Conservation (phyloP, 2,797 vertebrate genomes). For the Parauchenoglanis ngamensis region DNA sequence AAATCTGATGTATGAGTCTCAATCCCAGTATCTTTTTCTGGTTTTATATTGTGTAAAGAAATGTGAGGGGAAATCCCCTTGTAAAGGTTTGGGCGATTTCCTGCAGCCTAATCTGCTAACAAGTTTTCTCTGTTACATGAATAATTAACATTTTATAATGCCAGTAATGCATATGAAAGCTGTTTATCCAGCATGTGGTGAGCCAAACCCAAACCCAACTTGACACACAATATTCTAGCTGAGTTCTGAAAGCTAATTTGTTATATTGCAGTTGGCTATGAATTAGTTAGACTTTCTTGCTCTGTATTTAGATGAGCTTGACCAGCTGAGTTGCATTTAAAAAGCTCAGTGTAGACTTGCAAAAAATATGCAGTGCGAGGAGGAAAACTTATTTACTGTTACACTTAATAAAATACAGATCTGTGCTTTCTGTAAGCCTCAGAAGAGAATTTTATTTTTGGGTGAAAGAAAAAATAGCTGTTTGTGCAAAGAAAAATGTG, state of each 20-base stretch:
- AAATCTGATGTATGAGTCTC: not conserved
- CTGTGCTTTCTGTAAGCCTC: not conserved
- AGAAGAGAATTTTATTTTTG: constrained; percentile 9
- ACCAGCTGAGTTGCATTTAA: constrained; percentile 27
- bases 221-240: constrained; percentile 44
- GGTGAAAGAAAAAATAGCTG: constrained; percentile 34
- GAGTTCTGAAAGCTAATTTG: constrained; percentile 61
- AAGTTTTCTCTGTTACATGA: constrained; percentile 14
- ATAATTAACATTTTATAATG: constrained; percentile 31
- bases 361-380: constrained; percentile 24
- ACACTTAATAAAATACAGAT: constrained; percentile 6
- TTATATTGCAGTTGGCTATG: constrained; percentile 59
- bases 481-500: not conserved
- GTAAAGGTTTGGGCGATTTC: constrained; percentile 30
- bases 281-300: constrained; percentile 55
- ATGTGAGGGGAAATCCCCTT: not conserved
- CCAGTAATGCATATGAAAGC: constrained; percentile 20
- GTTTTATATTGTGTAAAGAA: not conserved
- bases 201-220: constrained; percentile 32
- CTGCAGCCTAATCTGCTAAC: constrained; percentile 22
- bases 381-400: not conserved
- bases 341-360: constrained; percentile 14
- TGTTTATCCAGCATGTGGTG: constrained; percentile 6
- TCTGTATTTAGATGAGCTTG: constrained; percentile 47
- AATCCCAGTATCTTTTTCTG: not conserved